Percentiles rank a stretch among this genome's conserved stretches.
Conservation (phyloP, 2,888 invertebrate species). For the Pilophorus perplexus region DNA sequence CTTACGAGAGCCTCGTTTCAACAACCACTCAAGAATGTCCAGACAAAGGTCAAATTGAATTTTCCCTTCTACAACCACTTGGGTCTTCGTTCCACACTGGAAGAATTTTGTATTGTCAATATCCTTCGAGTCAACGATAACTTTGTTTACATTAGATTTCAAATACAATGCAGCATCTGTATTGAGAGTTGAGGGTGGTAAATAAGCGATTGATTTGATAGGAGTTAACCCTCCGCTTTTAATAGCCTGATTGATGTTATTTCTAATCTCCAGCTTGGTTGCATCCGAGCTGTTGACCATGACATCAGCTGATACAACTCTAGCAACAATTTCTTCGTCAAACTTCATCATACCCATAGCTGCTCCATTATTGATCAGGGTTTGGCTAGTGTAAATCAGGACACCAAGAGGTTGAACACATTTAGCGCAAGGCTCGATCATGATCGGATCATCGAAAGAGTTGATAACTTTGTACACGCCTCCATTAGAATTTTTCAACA, state of each 20-base stretch:
- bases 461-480: conserved; percentile 37
- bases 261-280: conserved; percentile 4
- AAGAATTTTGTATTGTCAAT: not conserved
- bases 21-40: conserved; percentile 22
- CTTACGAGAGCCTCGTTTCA: conserved; percentile 24
- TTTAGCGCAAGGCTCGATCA: conserved; percentile 17
- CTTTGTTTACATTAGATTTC: not conserved
- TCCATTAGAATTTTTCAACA: conserved; percentile 17
- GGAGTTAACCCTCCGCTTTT: not conserved
- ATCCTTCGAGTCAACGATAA: conserved; percentile 2
- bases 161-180: conserved; percentile 4
- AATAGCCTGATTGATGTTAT: conserved; percentile 1
- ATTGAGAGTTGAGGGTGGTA: conserved; percentile 4
- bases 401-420: not conserved
- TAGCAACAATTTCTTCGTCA: conserved; percentile 1
- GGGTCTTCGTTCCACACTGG: conserved; percentile 1
- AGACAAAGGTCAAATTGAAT: conserved; percentile 4
- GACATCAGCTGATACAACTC: not conserved
- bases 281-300: not conserved
- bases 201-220: not conserved
- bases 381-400: conserved; percentile 10
- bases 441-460: conserved; percentile 12
- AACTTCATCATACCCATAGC: conserved; percentile 30
- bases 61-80: conserved; percentile 19
- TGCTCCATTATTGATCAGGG: conserved; percentile 7